phyloP scores from a whole-genome alignment of 2,888 invertebrate species.

The Cantharis rustica region DNA sequence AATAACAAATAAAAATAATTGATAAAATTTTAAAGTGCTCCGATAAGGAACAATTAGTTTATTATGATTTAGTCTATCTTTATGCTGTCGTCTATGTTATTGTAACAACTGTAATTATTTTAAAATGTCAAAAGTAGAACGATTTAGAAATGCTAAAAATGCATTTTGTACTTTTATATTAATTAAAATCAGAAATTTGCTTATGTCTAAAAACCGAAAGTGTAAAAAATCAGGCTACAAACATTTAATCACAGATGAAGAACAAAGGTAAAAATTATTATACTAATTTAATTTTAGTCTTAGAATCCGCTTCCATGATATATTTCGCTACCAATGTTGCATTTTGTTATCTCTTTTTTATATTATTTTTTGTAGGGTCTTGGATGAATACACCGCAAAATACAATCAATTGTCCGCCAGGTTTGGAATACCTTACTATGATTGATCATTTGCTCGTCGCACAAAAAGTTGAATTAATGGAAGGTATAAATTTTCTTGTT shows the following conservation, averaged over 20 bases:
- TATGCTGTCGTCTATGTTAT: slow-evolving; percentile 17
- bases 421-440: slow-evolving; percentile 88
- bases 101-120: slow-evolving; percentile 15
- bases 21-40: slow-evolving; percentile 12
- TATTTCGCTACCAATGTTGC: neutral
- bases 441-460: slow-evolving; percentile 83
- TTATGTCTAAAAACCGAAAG: slow-evolving; percentile 57
- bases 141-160: neutral
- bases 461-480: slow-evolving; percentile 79
- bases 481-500: slow-evolving; percentile 56
- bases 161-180: slow-evolving; percentile 6
- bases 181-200: slow-evolving; percentile 44
- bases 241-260: slow-evolving; percentile 70
- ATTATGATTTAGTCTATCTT: slow-evolving; percentile 9
- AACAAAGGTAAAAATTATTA: slow-evolving; percentile 63
- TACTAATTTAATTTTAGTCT: neutral
- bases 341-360: neutral
- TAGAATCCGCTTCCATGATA: neutral
- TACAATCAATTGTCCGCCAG: slow-evolving; percentile 79
- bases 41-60: slow-evolving; percentile 15
- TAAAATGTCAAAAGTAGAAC: slow-evolving; percentile 16
- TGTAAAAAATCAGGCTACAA: slow-evolving; percentile 63
- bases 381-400: slow-evolving; percentile 83
- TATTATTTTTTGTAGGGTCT: slow-evolving; percentile 63
- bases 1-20: slow-evolving; percentile 7